Evolutionary conservation across 2,888 invertebrate species (phyloP), one percentile per base, ranked within the genome.

Genomic region (Rambutsinella grinnellia): DNA sequence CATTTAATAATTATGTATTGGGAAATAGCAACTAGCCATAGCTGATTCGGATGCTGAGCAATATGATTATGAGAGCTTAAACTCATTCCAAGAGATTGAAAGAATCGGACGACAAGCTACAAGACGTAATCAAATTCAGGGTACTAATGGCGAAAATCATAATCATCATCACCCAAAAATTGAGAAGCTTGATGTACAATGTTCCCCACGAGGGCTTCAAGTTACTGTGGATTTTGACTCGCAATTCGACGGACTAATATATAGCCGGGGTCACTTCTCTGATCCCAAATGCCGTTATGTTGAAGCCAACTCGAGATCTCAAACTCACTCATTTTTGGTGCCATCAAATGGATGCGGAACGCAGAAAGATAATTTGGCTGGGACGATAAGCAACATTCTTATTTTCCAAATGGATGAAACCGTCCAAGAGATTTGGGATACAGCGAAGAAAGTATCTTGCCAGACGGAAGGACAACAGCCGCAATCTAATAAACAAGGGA

Each of bases 381-480:
- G 90, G 17, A 90, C 91, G 27, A 87, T 91, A 60, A 91, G 91
- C 86, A 92, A 92, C 81, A 89, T 91, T 23, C 88, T 92, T 6
- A 89, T 92, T 74, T 91, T 92, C 84, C 92, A 92, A 86, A 88
- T 90, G 62, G 92, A 92, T 82, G 90, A 91, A 82, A 87, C 89
- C 68, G 89, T 92, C 19, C 92, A 92, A 85, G 91, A 91, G 83
- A 87, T 90, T 19, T 89, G 89, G 86, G 92, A 92, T 85, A 90
- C 90, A 53, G 92, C 92, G 0, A 88, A 92, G 81, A 91, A 91
- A 87, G 87, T 90, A 28, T 87, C 89, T 0, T 90, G 89, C 80
- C 81, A 88, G 86, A 82, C 87, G 86, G 0, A 85, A 86, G 83
- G 81, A 44, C 51, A 67, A 27, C 65, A 61, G 15, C 53, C 47